Evolutionary conservation across 2,113 vertebrate species (phyloP), one percentile per base, ranked within the genome.

Genomic region (Stercorarius parasiticus): DNA sequence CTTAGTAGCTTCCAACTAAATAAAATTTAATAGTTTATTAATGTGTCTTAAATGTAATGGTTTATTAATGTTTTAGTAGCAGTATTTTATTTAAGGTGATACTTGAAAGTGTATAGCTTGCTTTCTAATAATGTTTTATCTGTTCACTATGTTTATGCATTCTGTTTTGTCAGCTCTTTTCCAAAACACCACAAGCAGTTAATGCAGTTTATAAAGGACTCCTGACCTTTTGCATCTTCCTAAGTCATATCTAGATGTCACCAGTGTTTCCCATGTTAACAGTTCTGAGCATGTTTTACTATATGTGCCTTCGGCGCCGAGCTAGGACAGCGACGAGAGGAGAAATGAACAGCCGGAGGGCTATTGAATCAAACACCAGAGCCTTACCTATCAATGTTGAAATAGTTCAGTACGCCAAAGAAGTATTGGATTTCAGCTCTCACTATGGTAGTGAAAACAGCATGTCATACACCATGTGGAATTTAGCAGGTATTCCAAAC

Each of bases 381-480:
- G 96, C 98, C 93, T 98, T 99, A 95, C 99, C 99, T 53, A 98
- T 99, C 97, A 99, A 98, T 12, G 98, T 99, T 79, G 99, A 99
- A 97, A 98, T 99, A 96, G 98, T 99, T 93, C 99, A 99, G 97
- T 99, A 99, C 65, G 99, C 99, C 97, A 99, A 99, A 98, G 99
- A 99, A 97, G 99, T 99, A 91, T 89, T 99, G 96, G 99, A 99
- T 98, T 99, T 99, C 98, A 99, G 99, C 97, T 99, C 99, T 72
- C 99, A 99, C 97, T 99, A 99, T 70, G 99, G 99, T 80, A 99
- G 99, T 92, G 99, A 99, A 95, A 99, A 99, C 83, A 99, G 99
- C 97, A 99, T 99, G 99, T 99, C 99, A 0, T 99, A 99, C 49
- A 99, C 99, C 78, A 99, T 99, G 99, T 99, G 99, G 99, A 99